phyloP scores from a whole-genome alignment of 2,888 invertebrate genomes.

The Neoaliturus tenellus region DNA sequence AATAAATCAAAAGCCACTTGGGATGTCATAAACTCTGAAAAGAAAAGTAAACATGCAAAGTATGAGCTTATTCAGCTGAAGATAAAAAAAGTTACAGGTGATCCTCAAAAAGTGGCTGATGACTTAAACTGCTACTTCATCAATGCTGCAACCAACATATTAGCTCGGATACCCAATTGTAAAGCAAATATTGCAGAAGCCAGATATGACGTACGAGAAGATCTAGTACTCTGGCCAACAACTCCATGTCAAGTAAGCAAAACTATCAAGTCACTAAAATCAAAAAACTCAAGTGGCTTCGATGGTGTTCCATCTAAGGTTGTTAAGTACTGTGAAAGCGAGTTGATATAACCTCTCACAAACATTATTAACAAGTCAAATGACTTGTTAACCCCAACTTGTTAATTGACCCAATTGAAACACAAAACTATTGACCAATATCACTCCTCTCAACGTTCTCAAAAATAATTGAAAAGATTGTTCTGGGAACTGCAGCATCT shows the following conservation, averaged over 20 bases:
- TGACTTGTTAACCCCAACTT: neutral
- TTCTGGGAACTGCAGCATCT: conserved; percentile 14
- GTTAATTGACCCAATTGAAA: conserved; percentile 6
- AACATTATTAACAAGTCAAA: neutral
- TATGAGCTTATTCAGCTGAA: no score
- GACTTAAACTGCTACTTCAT: conserved; percentile 34
- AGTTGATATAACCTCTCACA: neutral
- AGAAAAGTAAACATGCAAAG: no score
- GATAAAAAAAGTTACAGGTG: no score
- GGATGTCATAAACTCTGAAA: no score
- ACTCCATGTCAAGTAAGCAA: no score
- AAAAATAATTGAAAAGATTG: conserved; percentile 26
- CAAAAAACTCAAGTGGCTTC: neutral
- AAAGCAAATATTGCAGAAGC: conserved; percentile 12
- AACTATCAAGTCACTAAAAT: conserved; percentile 37
- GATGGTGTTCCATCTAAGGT: conserved; percentile 9
- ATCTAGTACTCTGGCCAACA: no score
- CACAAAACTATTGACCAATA: conserved; percentile 9
- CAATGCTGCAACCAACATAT: conserved; percentile 14
- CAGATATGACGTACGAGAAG: no score
- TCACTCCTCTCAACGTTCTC: no score
- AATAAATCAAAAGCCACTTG: no score
- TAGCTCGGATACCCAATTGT: conserved; percentile 37
- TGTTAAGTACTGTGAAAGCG: no score
- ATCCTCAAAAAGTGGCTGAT: conserved; percentile 31